Evolutionary conservation across 2,888 invertebrate species (phyloP), one percentile per base, ranked within the genome.

Genomic region (Tortricodes alternella): DNA sequence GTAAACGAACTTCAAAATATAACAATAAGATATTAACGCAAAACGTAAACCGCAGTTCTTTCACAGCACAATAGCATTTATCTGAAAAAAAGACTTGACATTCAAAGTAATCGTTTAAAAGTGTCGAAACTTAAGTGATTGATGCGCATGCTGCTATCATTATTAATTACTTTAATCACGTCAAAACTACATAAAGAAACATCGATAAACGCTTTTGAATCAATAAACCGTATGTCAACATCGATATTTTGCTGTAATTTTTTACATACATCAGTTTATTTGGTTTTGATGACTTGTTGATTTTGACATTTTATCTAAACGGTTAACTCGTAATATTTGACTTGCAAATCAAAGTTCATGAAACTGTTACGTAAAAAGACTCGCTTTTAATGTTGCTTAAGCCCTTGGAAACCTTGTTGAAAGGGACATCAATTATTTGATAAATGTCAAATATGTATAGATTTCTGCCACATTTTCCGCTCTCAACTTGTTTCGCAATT

Each of bases 141-240:
- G n/a, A 46, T 39, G 39, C 39, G 15, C 11, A 15, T 13, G 46
- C 52, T 37, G 27, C 44, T 44, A 38, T 38, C 38, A 32, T 53
- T 24, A 35, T 34, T 56, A 49, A 56, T 56, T 49, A 32, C 49
- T 56, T 49, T 49, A 44, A 56, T 56, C 19, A 16, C 23, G 19
- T 43, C 19, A 21, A 49, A 49, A 35, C 24, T 34, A 35, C 23
- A 43, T 51, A 56, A 55, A 34, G 5, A 19, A 16, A 19, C 35
- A 34, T 43, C 13, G 6, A 13, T 55, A 43, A 52, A 27, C 24
- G 52, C 32, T 24, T 43, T 49, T 18, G 9, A 55, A 43, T 43
- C 15, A 27, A 37, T 11, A 24, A 24, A 46, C 11, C 24, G 29
- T 9, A 8, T 46, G 29, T 53, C 16, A 9, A 1, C 34, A n/a